phyloP scores from a whole-genome alignment of 2,797 vertebrate genomes.

The Poeciliopsis infans region DNA sequence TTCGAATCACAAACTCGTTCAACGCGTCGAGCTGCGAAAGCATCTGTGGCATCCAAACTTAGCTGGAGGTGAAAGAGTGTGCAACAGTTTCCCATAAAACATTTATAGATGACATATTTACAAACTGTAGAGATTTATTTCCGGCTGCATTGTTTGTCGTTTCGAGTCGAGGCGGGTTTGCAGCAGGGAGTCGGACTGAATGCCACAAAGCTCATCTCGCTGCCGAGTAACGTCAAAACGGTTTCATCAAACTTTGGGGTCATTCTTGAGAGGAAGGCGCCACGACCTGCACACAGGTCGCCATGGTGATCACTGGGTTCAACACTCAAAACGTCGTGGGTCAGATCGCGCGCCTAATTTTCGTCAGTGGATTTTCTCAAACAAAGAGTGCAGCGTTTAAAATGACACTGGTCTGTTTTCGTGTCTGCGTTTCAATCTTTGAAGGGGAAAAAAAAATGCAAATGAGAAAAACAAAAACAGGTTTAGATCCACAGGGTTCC shows the following conservation, averaged over 20 bases:
- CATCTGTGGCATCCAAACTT: not conserved
- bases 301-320: not conserved
- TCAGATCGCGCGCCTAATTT: not conserved
- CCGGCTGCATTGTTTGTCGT: not conserved
- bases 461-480: not conserved
- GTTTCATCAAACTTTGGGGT: not conserved
- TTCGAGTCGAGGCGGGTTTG: too few relatives aligned
- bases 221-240: not conserved
- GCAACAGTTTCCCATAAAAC: not conserved
- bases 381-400: not conserved
- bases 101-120: too few relatives aligned
- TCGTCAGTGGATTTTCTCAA: not conserved
- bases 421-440: not conserved
- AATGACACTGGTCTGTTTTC: not conserved
- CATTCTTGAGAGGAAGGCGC: not conserved
- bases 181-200: not conserved
- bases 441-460: not conserved
- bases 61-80: not conserved
- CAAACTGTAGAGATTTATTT: not conserved
- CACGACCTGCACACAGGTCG: not conserved
- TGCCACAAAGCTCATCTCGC: not conserved
- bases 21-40: not conserved
- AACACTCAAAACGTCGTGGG: not conserved
- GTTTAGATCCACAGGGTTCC: not conserved
- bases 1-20: not conserved